Percentiles rank a stretch among this genome's conserved stretches.
Evolutionary conservation across 1,140 invertebrate species (phyloP).

Genomic region (Drosophila biarmipes): DNA sequence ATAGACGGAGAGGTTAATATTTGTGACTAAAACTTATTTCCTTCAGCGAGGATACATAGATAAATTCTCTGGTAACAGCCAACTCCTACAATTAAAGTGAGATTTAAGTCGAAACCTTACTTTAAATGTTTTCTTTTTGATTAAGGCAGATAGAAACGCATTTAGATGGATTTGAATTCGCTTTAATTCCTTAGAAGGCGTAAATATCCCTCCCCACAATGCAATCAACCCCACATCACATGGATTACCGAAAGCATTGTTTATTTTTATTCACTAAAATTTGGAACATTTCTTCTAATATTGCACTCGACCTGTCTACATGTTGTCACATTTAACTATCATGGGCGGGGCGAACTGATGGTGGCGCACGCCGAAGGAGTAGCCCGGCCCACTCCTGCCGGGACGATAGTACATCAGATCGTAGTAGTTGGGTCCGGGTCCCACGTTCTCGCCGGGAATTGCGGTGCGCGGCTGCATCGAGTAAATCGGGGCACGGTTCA

Average conservation of each 20-base stretch:
- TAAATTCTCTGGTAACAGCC: too few species aligned
- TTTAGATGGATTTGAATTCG: too few species aligned
- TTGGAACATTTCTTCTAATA: conserved; percentile 63
- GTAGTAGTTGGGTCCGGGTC: conserved; percentile 85
- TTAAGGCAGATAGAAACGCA: too few species aligned
- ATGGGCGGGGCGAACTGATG: conserved; percentile 75
- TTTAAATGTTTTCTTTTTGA: too few species aligned
- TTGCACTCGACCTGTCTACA: conserved; percentile 57
- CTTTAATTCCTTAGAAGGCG: too few species aligned
- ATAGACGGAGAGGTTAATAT: too few species aligned
- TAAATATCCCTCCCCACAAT: too few species aligned
- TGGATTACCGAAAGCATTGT: background rate
- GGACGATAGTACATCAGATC: conserved; percentile 75
- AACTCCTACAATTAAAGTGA: too few species aligned
- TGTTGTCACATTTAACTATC: conserved; percentile 82
- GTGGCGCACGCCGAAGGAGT: conserved; percentile 75
- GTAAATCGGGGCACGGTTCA: conserved; percentile 80
- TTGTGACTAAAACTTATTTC: too few species aligned
- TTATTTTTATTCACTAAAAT: conserved; percentile 28
- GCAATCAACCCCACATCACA: background rate
- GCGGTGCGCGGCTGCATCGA: conserved; percentile 71
- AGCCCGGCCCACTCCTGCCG: conserved; percentile 57
- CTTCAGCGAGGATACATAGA: too few species aligned
- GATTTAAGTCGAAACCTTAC: too few species aligned
- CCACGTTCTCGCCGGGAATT: conserved; percentile 34